phyloP scores from a whole-genome alignment of 2,797 vertebrate genomes.

The Hyperoplus immaculatus region DNA sequence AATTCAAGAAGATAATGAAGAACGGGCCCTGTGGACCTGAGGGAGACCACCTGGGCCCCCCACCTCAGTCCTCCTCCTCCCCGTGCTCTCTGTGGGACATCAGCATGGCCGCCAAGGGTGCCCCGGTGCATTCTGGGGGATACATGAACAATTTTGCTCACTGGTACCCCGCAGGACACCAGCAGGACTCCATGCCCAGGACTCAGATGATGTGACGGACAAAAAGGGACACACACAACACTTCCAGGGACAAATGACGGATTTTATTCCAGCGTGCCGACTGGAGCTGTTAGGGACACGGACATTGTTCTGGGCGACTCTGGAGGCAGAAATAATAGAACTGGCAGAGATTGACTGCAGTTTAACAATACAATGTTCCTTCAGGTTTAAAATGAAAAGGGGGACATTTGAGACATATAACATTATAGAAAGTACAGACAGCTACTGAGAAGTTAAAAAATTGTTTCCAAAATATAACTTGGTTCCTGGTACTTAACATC shows the following conservation, averaged over 20 bases:
- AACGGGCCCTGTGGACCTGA: slow-evolving; percentile 88
- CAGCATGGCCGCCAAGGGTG: slow-evolving; percentile 84
- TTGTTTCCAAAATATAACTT: background rate
- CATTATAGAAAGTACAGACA: background rate
- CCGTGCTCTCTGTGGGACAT: slow-evolving; percentile 90
- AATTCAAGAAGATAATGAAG: slow-evolving; percentile 97
- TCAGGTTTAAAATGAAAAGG: background rate
- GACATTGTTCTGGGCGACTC: slow-evolving; percentile 28
- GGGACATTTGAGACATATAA: background rate
- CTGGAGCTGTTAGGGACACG: slow-evolving; percentile 25
- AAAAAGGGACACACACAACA: background rate
- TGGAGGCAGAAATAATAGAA: slow-evolving; percentile 43
- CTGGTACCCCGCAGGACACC: slow-evolving; percentile 90
- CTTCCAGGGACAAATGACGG: slow-evolving; percentile 38
- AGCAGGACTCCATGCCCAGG: slow-evolving; percentile 88
- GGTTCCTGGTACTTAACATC: too few species aligned
- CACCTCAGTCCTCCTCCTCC: slow-evolving; percentile 85
- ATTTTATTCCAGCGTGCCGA: slow-evolving; percentile 33
- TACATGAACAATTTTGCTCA: slow-evolving; percentile 91
- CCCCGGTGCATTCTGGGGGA: slow-evolving; percentile 83
- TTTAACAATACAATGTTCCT: background rate
- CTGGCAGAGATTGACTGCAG: background rate
- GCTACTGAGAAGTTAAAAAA: background rate
- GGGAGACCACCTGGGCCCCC: slow-evolving; percentile 83
- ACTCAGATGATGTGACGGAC: slow-evolving; percentile 90